Evolutionary conservation across 1,140 invertebrate species (phyloP), one percentile per base, ranked within the genome.

Genomic region (Tribolium madens): DNA sequence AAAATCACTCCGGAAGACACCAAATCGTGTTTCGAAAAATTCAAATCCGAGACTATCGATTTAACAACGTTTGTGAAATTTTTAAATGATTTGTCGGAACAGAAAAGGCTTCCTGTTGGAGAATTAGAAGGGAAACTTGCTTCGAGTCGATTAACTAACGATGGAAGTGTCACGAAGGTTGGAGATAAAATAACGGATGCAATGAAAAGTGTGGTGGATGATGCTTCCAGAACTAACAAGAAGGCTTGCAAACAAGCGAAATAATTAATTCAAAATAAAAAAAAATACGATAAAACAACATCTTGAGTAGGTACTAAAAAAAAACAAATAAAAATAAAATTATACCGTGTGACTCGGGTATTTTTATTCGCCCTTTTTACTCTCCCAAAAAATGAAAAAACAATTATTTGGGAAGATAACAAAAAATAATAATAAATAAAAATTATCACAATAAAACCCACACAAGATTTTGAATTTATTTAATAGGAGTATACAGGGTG

Each of bases 11-110:
- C 15, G 1, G 10, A 57, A 57, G 52, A 57, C 17, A 57, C 17
- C 14, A 21, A 57, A 21, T 9, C 3, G 52, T 57, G 52, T 57
- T 57, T 57, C 9, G 17, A 57, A 9, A 57, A 57, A n/a, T 57
- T 57, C 52, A 57, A 57, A 57, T 26, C 18, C 5, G 17, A 57
- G 10, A 21, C 52, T n/a, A 57, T 57, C 7, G 52, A 57, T 57
- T 21, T 15, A 7, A 18, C 14, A 57, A 57, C 1, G 4, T 57
- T 57, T 21, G 1, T 57, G 0, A 57, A 57, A 21, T 57, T 57
- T 17, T n/a, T 57, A 4, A 9, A 57, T 9, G 52, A 57, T 21
- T 57, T 57, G 10, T 15, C 15, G 7, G 0, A 57, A n/a, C 3
- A 1, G 14, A 57, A 57, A 18, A n/a, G 9, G 15, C 15, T 57